A percentile compares a stretch with the other conserved stretches of the same genome.
Evolutionary conservation across 2,797 vertebrate genomes (phyloP).

Genomic region (Gastrophryne carolinensis): DNA sequence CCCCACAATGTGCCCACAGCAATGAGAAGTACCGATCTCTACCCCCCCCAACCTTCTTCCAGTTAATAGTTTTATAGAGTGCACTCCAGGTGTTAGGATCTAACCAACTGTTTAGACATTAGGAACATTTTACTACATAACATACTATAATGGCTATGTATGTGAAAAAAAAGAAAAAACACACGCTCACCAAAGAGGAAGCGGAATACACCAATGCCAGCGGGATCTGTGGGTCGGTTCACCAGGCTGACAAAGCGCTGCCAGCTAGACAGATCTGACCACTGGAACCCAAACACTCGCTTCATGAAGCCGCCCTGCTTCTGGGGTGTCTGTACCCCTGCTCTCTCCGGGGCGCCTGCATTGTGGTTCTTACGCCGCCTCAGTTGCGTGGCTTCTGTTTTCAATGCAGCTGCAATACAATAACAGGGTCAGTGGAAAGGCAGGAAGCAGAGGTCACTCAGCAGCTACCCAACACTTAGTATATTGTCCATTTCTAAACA

Average conservation of each 20-base stretch:
- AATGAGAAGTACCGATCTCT: too few relatives aligned
- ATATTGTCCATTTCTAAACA: too few relatives aligned
- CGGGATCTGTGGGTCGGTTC: slow-evolving; percentile 84
- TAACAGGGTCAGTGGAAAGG: too few relatives aligned
- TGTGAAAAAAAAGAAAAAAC: too few relatives aligned
- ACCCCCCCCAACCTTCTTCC: too few relatives aligned
- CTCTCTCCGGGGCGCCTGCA: neutral
- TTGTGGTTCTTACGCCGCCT: slow-evolving; percentile 5
- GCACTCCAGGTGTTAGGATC: too few relatives aligned
- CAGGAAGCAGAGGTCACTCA: too few relatives aligned
- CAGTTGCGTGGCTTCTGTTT: neutral
- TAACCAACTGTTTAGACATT: too few relatives aligned
- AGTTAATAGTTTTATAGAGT: too few relatives aligned
- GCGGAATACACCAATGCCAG: slow-evolving; percentile 85
- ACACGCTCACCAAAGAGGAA: slow-evolving; percentile 89
- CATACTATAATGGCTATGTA: neutral
- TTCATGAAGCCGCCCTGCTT: slow-evolving; percentile 65
- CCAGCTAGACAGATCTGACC: slow-evolving; percentile 79
- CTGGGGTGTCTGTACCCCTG: neutral
- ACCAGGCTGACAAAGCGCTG: slow-evolving; percentile 77
- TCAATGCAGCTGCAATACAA: slow-evolving; percentile 19
- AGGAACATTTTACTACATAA: neutral
- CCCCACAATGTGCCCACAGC: too few relatives aligned
- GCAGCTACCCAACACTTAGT: too few relatives aligned
- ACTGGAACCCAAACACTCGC: slow-evolving; percentile 82